Conservation (phyloP, 2,888 invertebrate species). For the Hyposoter dolosus region DNA sequence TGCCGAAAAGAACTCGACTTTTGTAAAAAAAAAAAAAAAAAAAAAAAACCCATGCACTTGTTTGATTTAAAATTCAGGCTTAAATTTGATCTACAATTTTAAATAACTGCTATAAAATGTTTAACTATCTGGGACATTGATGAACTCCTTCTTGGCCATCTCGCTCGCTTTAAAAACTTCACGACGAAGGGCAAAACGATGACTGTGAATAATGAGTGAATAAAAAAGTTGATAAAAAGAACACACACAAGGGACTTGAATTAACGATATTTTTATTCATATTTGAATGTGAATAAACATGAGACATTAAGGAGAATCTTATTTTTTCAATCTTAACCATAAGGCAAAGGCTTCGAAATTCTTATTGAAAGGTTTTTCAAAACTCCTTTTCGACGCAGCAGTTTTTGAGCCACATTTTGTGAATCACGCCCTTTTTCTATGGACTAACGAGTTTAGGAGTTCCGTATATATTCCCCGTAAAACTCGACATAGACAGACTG, state of each 20-base stretch:
- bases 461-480: neutral
- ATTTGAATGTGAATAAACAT: slow-evolving; percentile 67
- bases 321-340: neutral
- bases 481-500: neutral
- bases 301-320: slow-evolving; percentile 37
- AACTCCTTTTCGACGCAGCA: neutral
- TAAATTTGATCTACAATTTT: no score
- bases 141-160: slow-evolving; percentile 22
- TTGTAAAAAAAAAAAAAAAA: no score
- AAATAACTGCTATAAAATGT: no score
- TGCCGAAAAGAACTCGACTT: neutral
- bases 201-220: slow-evolving; percentile 19
- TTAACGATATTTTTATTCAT: slow-evolving; percentile 69
- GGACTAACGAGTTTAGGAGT: no score
- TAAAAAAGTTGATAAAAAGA: slow-evolving; percentile 26
- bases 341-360: neutral
- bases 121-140: neutral
- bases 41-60: no score
- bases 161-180: slow-evolving; percentile 22
- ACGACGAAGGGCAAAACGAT: slow-evolving; percentile 5
- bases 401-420: neutral
- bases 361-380: neutral
- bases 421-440: neutral
- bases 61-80: no score
- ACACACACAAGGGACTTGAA: slow-evolving; percentile 47